A percentile compares a stretch with the other conserved stretches of the same genome.
Evolutionary conservation across 1,140 invertebrate species (phyloP).

Genomic region (Amyelois transitella): DNA sequence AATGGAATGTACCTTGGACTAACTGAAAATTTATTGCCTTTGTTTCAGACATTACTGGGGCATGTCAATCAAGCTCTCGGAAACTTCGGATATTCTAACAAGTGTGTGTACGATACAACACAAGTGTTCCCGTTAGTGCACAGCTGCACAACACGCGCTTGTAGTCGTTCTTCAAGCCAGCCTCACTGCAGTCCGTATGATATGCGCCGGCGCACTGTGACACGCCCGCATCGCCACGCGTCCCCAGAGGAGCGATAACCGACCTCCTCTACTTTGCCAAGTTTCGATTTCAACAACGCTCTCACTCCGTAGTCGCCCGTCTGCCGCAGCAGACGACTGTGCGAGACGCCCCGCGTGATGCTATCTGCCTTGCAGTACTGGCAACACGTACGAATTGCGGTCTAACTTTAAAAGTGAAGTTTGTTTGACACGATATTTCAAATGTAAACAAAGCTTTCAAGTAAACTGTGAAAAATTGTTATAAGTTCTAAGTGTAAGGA

Average conservation of each 20-base stretch:
- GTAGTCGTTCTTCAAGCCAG: neutral
- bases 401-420: slow-evolving; percentile 42
- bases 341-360: slow-evolving; percentile 42
- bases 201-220: slow-evolving; percentile 43
- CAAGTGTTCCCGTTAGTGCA: neutral
- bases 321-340: slow-evolving; percentile 24
- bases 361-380: slow-evolving; percentile 25
- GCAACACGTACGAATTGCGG: slow-evolving; percentile 12
- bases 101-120: neutral
- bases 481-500: slow-evolving; percentile 30
- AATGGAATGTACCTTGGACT: neutral
- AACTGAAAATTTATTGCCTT: neutral
- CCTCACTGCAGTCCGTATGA: slow-evolving; percentile 22
- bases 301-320: slow-evolving; percentile 55
- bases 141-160: slow-evolving; percentile 9
- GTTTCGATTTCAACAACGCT: slow-evolving; percentile 52
- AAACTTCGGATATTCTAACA: neutral
- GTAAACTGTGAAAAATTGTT: slow-evolving; percentile 30
- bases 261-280: slow-evolving; percentile 46
- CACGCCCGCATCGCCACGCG: slow-evolving; percentile 35
- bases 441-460: slow-evolving; percentile 21
- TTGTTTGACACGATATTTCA: slow-evolving; percentile 34
- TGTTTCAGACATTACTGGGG: neutral
- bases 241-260: slow-evolving; percentile 43
- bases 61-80: neutral